Evolutionary conservation across 2,888 invertebrate species (phyloP), one percentile per base, ranked within the genome.

Genomic region (Clivina fossor): DNA sequence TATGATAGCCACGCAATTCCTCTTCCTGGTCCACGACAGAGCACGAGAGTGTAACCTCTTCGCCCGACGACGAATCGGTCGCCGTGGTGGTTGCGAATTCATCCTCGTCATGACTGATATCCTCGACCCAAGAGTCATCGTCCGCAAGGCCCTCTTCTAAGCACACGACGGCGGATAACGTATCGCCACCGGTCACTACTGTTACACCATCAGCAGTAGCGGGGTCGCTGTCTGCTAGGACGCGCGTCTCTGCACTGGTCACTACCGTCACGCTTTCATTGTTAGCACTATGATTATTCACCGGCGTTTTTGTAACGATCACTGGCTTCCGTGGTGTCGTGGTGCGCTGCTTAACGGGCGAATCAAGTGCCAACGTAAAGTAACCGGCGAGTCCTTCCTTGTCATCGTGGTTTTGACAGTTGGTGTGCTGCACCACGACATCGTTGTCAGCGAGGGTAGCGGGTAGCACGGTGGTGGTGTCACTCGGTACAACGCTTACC

Each of bases 91-190:
- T 82, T 40, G 77, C 78, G 43, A 77, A 74, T 22, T 81, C 80
- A 64, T 87, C 88, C 62, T 87, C 88, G 67, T 87, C 87, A 71
- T 88, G 85, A 65, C 89, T 89, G 60, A 89, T 80, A 71, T 92
- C 91, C 74, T 92, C 92, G 60, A 92, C 91, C 92, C 92, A 92
- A 59, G 91, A 91, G 71, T 93, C 92, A 73, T 92, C 91, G 69
- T 92, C 92, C 46, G 92, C 91, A 56, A 91, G 76, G 61, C 90
- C 91, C 75, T 92, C 91, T 74, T 91, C 91, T 61, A 90, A 80
- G 66, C 85, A 85, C 59, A 86, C 82, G 50, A 84, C 83, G 46
- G 85, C 84, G 62, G 85, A 85, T 70, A 85, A 77, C 65, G 85
- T 85, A 71, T 84, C 82, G 69, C 79, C 80, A 68, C 84, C 84